phyloP scores from a whole-genome alignment of 2,797 vertebrate genomes.

The Fistularia commersonii region DNA sequence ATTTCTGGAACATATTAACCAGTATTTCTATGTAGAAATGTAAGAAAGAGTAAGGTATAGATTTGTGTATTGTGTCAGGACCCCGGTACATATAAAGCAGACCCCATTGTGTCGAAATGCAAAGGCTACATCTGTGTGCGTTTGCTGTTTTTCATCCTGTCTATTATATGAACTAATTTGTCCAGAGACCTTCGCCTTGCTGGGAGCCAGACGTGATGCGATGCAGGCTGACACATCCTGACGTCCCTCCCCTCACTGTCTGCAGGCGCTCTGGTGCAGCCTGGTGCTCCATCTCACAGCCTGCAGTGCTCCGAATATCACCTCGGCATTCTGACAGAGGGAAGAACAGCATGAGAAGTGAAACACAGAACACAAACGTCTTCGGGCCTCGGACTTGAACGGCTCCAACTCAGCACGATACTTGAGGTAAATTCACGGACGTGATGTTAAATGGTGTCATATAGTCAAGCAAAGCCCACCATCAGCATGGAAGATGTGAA shows the following conservation, averaged over 20 bases:
- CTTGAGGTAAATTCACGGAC: slow-evolving; percentile 2
- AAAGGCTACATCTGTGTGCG: slow-evolving; percentile 36
- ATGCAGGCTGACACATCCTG: slow-evolving; percentile 66
- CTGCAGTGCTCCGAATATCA: slow-evolving; percentile 56
- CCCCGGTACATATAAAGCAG: slow-evolving; percentile 11
- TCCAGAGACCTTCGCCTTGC: slow-evolving; percentile 54
- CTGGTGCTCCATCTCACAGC: slow-evolving; percentile 56
- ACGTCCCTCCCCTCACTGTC: slow-evolving; percentile 39
- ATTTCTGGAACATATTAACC: no score
- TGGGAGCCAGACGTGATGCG: slow-evolving; percentile 63
- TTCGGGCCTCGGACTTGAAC: slow-evolving; percentile 13
- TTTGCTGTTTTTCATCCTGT: slow-evolving; percentile 47
- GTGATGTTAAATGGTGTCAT: no score
- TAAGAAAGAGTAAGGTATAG: no score
- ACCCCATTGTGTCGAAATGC: slow-evolving; percentile 43
- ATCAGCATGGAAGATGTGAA: no score
- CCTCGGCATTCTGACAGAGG: slow-evolving; percentile 34
- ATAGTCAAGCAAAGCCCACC: no score
- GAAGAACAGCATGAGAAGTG: slow-evolving; percentile 26
- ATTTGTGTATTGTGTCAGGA: no score
- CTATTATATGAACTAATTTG: slow-evolving; percentile 66
- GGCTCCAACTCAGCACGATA: slow-evolving; percentile 14
- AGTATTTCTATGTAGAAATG: no score
- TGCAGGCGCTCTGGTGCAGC: slow-evolving; percentile 43
- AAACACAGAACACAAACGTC: slow-evolving; percentile 33